A percentile compares a stretch with the other conserved stretches of the same genome.
Conservation (phyloP, 2,888 invertebrate species). For the Dorcus parallelipipedus region DNA sequence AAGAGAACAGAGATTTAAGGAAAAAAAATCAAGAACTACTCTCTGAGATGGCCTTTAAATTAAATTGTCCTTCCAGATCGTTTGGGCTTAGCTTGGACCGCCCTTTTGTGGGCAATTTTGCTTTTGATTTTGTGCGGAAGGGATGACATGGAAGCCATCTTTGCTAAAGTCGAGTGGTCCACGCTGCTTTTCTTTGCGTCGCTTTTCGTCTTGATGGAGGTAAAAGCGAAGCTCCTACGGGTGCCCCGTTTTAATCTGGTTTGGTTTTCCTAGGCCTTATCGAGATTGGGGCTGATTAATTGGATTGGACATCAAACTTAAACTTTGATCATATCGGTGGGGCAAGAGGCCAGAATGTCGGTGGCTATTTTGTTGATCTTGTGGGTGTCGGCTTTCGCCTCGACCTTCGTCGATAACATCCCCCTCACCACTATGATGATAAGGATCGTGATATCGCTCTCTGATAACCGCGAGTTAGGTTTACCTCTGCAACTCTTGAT, state of each 20-base stretch:
- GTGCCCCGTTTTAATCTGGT: neutral
- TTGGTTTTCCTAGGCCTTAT: conserved; percentile 60
- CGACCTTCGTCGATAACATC: conserved; percentile 90
- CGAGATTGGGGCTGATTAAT: conserved; percentile 74
- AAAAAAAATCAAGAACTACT: too few species aligned
- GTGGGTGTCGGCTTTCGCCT: conserved; percentile 84
- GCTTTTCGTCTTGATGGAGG: conserved; percentile 87
- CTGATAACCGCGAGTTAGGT: conserved; percentile 64
- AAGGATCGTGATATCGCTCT: conserved; percentile 69
- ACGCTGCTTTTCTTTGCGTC: conserved; percentile 88
- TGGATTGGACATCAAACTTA: conserved; percentile 69
- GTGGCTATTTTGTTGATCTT: conserved; percentile 77
- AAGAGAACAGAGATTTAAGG: too few species aligned
- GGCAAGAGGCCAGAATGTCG: conserved; percentile 62
- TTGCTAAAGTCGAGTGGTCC: conserved; percentile 87
- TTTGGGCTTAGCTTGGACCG: conserved; percentile 83
- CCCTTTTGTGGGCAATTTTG: conserved; percentile 76
- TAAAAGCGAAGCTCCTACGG: conserved; percentile 31
- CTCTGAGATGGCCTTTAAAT: too few species aligned
- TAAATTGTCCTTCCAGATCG: conserved; percentile 49
- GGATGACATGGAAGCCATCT: conserved; percentile 77
- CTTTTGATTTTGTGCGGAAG: conserved; percentile 75
- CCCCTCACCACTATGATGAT: conserved; percentile 93
- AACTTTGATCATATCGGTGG: conserved; percentile 62
- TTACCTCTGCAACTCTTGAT: conserved; percentile 79